Evolutionary conservation across 2,797 vertebrate genomes (phyloP).

Genomic region (Bradypodion pumilum): DNA sequence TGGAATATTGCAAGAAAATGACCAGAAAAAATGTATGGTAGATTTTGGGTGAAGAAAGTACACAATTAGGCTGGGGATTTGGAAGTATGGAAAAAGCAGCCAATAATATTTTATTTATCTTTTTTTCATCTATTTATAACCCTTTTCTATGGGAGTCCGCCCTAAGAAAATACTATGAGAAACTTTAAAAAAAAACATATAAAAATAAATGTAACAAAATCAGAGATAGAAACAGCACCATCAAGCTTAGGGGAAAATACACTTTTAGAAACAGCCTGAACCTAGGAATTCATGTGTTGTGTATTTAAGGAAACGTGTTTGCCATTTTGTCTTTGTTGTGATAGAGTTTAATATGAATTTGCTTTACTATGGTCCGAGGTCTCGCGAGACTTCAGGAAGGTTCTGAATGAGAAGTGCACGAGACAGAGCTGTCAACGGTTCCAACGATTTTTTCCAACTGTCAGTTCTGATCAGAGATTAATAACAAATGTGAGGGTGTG

Average conservation of each 20-base stretch:
- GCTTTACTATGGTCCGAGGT: too few species aligned
- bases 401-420: too few species aligned
- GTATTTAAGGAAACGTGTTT: too few species aligned
- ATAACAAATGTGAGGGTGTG: too few species aligned
- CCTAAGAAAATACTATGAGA: not conserved
- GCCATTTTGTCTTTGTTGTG: too few species aligned
- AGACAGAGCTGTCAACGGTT: too few species aligned
- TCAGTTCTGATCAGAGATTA: too few species aligned
- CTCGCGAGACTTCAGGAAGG: too few species aligned
- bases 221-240: not conserved
- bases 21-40: not conserved
- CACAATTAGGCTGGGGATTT: not conserved
- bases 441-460: too few species aligned
- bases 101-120: not conserved
- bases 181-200: not conserved
- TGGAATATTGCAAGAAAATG: not conserved
- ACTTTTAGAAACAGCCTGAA: not conserved
- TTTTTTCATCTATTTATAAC: not conserved
- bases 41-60: too few species aligned
- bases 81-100: not conserved
- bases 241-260: not conserved
- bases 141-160: not conserved
- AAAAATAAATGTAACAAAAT: not conserved
- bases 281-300: too few species aligned
- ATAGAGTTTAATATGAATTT: too few species aligned